phyloP scores from a whole-genome alignment of 2,888 invertebrate genomes.

The Tachina grossa region DNA sequence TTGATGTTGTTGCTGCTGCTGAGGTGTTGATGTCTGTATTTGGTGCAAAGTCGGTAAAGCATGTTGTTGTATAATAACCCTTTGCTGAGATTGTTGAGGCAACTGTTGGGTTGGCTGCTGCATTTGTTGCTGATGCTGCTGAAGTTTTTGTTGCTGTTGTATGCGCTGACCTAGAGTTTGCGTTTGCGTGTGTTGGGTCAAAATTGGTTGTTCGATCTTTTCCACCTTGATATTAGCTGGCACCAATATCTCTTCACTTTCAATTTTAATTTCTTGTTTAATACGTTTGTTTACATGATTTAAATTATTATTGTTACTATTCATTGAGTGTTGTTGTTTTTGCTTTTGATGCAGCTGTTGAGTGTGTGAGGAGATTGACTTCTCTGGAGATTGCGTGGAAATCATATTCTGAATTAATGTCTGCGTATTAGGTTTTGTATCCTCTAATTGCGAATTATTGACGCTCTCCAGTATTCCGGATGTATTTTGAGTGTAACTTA shows the following conservation, averaged over 20 bases:
- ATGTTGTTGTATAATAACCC: conserved; percentile 69
- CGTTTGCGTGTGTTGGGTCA: conserved; percentile 58
- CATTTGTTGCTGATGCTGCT: conserved; percentile 59
- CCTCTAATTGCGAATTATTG: conserved; percentile 63
- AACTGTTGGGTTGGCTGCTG: conserved; percentile 45
- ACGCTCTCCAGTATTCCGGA: conserved; percentile 74
- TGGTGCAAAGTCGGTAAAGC: conserved; percentile 76
- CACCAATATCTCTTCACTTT: conserved; percentile 80
- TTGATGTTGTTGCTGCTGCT: conserved; percentile 71
- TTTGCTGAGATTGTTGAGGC: conserved; percentile 62
- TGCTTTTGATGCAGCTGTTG: conserved; percentile 61
- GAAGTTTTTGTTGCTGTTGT: conserved; percentile 63
- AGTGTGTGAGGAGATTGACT: conserved; percentile 26
- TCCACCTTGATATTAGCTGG: conserved; percentile 80
- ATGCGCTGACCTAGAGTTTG: conserved; percentile 59
- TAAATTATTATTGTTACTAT: conserved; percentile 74
- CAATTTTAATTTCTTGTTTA: conserved; percentile 81
- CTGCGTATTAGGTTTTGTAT: conserved; percentile 73
- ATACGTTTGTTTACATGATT: conserved; percentile 78
- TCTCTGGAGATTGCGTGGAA: conserved; percentile 58
- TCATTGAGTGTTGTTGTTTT: conserved; percentile 54
- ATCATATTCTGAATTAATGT: conserved; percentile 72
- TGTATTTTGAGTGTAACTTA: conserved; percentile 86
- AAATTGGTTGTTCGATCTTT: conserved; percentile 77
- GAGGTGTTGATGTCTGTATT: conserved; percentile 71